Evolutionary conservation across 2,113 vertebrate species (phyloP).

Genomic region (Monarcha castaneiventris): DNA sequence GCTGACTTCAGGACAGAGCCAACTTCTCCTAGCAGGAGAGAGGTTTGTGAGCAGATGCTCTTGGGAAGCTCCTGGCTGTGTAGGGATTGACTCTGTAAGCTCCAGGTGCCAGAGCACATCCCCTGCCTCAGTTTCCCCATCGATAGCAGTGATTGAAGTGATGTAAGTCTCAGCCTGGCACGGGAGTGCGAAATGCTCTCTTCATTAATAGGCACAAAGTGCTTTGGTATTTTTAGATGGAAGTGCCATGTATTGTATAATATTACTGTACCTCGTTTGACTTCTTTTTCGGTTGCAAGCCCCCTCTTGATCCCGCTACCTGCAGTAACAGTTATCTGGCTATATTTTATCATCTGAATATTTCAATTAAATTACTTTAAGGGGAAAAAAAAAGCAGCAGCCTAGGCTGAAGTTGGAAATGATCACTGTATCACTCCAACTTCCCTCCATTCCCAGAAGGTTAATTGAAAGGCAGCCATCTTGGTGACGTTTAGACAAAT

Average conservation of each 20-base stretch:
- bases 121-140: conserved; percentile 12
- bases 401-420: conserved; percentile 74
- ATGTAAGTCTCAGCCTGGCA: neutral
- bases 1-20: neutral
- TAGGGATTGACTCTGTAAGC: neutral
- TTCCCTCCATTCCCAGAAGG: conserved; percentile 78
- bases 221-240: conserved; percentile 36
- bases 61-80: rapidly evolving
- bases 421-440: conserved; percentile 81
- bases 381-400: neutral
- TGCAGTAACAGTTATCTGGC: conserved; percentile 68
- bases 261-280: conserved; percentile 62
- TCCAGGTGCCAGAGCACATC: rapidly evolving
- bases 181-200: neutral
- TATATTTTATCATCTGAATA: conserved; percentile 74
- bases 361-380: conserved; percentile 80
- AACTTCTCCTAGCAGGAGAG: neutral
- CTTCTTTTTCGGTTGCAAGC: conserved; percentile 44
- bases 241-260: conserved; percentile 49
- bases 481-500: conserved; percentile 82
- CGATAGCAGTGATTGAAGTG: neutral
- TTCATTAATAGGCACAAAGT: conserved; percentile 21
- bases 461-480: conserved; percentile 84
- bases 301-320: conserved; percentile 71
- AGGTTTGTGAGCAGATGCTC: neutral